phyloP scores from a whole-genome alignment of 2,113 vertebrate genomes.

The Anarhynchus alexandrinus region DNA sequence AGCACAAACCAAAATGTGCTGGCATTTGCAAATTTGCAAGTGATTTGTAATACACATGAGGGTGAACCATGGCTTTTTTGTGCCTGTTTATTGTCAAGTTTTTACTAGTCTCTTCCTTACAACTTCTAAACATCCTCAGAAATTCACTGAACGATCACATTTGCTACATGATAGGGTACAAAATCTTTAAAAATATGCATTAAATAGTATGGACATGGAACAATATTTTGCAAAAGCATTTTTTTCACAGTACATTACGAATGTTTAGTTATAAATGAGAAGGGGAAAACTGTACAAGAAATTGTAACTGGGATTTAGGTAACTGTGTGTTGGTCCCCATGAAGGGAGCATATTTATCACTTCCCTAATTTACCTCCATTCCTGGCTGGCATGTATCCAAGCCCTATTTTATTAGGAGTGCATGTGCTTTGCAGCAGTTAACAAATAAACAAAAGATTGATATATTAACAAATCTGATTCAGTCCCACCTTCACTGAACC shows the following conservation, averaged over 20 bases:
- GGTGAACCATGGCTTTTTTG: not conserved
- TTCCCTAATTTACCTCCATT: slow-evolving; percentile 44
- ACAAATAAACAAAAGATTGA: slow-evolving; percentile 52
- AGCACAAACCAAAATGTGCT: not conserved
- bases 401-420: slow-evolving; percentile 6
- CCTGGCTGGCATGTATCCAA: slow-evolving; percentile 2
- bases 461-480: slow-evolving; percentile 38
- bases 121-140: slow-evolving; percentile 12
- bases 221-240: slow-evolving; percentile 19
- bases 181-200: slow-evolving; percentile 37
- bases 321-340: not conserved
- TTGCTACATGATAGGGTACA: slow-evolving; percentile 10
- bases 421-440: slow-evolving; percentile 2
- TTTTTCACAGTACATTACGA: not conserved
- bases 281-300: not conserved
- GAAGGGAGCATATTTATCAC: not conserved
- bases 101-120: not conserved
- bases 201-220: not conserved
- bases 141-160: slow-evolving; percentile 39
- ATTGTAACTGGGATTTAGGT: slow-evolving; percentile 31
- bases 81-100: not conserved
- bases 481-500: not conserved
- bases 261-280: slow-evolving; percentile 35
- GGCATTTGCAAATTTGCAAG: not conserved
- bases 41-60: not conserved